phyloP scores from a whole-genome alignment of 2,797 vertebrate genomes.

The Karalla daura region DNA sequence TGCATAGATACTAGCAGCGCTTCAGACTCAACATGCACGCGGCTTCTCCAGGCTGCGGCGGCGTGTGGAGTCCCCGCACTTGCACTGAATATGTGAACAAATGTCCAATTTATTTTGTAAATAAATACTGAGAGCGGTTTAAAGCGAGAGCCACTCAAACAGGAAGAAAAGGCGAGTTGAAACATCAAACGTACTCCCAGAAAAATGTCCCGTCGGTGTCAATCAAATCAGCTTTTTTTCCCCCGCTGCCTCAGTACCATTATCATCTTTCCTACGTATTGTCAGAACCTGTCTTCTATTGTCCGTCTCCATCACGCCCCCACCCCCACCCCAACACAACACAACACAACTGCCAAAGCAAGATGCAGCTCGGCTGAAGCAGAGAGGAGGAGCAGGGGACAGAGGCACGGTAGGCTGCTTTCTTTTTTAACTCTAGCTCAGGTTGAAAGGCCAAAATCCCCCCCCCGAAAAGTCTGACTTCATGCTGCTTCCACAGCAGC shows the following conservation, averaged over 20 bases:
- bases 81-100: conserved; percentile 20
- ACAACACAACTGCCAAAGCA: neutral
- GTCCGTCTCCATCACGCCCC: too few relatives aligned
- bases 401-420: neutral
- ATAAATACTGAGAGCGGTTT: conserved; percentile 11
- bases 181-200: neutral
- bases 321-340: neutral
- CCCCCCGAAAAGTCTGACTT: neutral
- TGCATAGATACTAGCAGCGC: neutral
- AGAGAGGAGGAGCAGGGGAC: neutral
- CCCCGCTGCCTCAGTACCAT: too few relatives aligned
- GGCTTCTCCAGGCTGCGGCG: conserved; percentile 20
- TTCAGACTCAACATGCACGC: conserved; percentile 18
- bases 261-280: conserved; percentile 2
- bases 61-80: conserved; percentile 5
- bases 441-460: neutral
- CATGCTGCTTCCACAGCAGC: too few relatives aligned
- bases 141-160: conserved; percentile 2
- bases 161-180: neutral
- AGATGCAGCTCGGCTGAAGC: neutral
- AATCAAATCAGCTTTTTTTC: conserved; percentile 8
- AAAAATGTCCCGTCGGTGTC: neutral
- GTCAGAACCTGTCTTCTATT: neutral
- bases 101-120: conserved; percentile 15
- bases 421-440: neutral